Conservation (phyloP, 2,888 invertebrate genomes). For the Anthophora plumipes region DNA sequence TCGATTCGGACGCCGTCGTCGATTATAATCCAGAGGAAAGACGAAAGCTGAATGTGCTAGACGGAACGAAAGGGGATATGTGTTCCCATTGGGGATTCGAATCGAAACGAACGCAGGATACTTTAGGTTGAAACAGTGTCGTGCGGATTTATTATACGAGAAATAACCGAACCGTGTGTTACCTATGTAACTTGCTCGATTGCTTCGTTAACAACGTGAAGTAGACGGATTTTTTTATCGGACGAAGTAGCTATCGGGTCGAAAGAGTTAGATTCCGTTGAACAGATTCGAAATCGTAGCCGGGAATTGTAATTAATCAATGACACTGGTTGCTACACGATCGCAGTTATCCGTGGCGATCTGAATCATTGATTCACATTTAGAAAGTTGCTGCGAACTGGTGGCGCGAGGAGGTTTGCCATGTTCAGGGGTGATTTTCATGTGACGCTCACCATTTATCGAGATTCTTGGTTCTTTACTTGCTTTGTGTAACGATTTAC, state of each 20-base stretch:
- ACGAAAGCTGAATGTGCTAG: background rate
- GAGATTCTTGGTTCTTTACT: background rate
- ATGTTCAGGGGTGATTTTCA: background rate
- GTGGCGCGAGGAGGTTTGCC: background rate
- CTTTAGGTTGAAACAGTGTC: slow-evolving; percentile 2
- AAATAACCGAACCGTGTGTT: slow-evolving; percentile 8
- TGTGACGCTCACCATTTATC: background rate
- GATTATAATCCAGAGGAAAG: background rate
- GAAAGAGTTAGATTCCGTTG: slow-evolving; percentile 8
- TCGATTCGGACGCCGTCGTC: slow-evolving; percentile 8
- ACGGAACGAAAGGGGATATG: background rate
- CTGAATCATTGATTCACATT: slow-evolving; percentile 20
- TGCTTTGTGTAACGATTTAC: background rate
- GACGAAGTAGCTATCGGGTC: background rate
- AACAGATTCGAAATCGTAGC: slow-evolving; percentile 14
- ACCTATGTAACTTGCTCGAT: background rate
- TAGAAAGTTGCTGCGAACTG: slow-evolving; percentile 17
- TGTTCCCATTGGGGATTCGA: background rate
- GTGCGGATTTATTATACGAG: slow-evolving; percentile 3
- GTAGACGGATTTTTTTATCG: background rate
- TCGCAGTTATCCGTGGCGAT: slow-evolving; percentile 14
- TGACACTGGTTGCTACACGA: slow-evolving; percentile 7
- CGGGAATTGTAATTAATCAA: slow-evolving; percentile 31
- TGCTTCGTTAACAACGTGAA: slow-evolving; percentile 16
- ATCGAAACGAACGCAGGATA: background rate